phyloP scores from a whole-genome alignment of 2,113 vertebrate genomes.

The Potamarius usumacintae region DNA sequence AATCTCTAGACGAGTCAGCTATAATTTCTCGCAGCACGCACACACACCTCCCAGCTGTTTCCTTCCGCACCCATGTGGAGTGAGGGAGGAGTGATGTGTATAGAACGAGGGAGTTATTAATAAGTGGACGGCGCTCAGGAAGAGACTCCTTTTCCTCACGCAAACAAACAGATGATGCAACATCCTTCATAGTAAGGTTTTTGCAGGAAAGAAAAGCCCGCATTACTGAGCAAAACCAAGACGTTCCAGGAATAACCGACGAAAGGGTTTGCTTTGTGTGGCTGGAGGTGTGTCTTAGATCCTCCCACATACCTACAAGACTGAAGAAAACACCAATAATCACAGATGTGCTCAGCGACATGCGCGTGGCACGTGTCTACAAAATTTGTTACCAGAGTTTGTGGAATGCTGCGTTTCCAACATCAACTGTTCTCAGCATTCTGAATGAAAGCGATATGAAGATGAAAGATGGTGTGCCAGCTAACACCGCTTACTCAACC shows the following conservation, averaged over 20 bases:
- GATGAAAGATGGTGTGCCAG: not conserved
- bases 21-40: not conserved
- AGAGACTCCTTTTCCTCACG: not conserved
- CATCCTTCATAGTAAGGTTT: not conserved
- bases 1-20: too few relatives aligned
- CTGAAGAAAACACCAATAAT: not conserved
- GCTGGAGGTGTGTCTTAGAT: not conserved
- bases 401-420: not conserved
- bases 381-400: not conserved
- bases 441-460: too few relatives aligned
- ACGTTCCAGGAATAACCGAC: not conserved
- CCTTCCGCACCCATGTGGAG: not conserved
- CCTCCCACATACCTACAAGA: not conserved
- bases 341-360: not conserved
- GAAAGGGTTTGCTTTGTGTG: not conserved
- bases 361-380: not conserved
- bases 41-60: not conserved
- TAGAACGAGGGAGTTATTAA: not conserved
- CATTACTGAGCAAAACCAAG: not conserved
- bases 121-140: conserved; percentile 16
- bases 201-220: conserved; percentile 17
- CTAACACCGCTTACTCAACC: too few relatives aligned
- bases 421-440: not conserved
- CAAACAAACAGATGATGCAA: conserved; percentile 19
- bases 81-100: not conserved